phyloP scores from a whole-genome alignment of 2,113 vertebrate genomes.

The Benitochromis conjunctus region DNA sequence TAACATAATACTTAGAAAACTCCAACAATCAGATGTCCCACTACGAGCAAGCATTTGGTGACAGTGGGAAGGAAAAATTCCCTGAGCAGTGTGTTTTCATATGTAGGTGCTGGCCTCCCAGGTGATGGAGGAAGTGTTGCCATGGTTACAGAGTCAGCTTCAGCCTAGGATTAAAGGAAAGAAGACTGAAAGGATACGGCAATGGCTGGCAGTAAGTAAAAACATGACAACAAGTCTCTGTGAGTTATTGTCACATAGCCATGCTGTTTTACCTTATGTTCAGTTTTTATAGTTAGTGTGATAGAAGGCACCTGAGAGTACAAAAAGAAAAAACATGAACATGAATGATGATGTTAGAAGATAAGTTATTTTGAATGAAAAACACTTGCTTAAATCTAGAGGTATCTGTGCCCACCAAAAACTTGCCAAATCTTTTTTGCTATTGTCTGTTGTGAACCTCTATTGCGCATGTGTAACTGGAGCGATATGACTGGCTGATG shows the following conservation, averaged over 20 bases:
- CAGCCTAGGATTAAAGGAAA: conserved; percentile 87
- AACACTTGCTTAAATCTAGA: too few species aligned
- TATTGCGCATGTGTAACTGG: too few species aligned
- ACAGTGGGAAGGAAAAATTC: background rate
- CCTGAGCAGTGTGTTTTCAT: background rate
- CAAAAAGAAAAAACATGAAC: background rate
- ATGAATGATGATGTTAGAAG: too few species aligned
- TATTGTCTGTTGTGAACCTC: too few species aligned
- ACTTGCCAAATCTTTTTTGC: too few species aligned
- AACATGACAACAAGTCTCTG: background rate
- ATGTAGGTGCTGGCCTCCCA: conserved; percentile 79
- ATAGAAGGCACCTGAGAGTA: background rate
- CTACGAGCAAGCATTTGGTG: background rate
- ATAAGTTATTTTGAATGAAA: too few species aligned
- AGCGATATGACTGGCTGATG: too few species aligned
- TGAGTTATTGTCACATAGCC: background rate
- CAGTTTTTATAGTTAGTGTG: background rate
- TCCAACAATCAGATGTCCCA: background rate
- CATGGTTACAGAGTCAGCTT: conserved; percentile 85
- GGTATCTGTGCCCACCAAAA: too few species aligned
- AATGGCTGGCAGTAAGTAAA: conserved; percentile 81
- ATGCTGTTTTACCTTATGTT: background rate
- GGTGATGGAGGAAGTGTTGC: conserved; percentile 89
- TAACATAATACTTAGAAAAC: background rate
- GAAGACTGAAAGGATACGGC: conserved; percentile 82